Percentiles rank a stretch among this genome's conserved stretches.
These are phyloP conservation scores for Lucinisca nassula DNA, from an alignment of 2,888 invertebrate species.

Conservation along the genomic window DNA sequence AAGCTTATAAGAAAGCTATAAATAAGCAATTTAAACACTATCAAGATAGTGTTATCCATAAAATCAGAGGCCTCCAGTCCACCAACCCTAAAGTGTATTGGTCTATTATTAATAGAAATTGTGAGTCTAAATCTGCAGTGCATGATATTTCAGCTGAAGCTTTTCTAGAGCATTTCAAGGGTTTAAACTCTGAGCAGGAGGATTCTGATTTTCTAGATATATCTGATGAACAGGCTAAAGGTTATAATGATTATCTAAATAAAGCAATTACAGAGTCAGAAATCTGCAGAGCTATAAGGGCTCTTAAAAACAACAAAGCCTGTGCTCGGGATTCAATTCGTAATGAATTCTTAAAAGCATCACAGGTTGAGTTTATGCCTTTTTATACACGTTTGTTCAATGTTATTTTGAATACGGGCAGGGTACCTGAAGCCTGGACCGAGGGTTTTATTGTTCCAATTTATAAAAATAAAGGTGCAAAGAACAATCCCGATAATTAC, in stretches of 20 bases:
- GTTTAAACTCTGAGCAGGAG: background rate
- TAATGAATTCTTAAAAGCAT: background rate
- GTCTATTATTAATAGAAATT: slow-evolving; percentile 8
- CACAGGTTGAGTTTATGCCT: background rate
- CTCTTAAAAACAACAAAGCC: background rate
- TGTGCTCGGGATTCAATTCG: background rate
- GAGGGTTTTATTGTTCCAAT: background rate
- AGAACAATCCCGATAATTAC: background rate
- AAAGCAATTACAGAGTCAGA: background rate
- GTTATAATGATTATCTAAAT: background rate
- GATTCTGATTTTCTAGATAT: background rate
- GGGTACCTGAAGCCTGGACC: background rate
- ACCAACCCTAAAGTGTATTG: background rate
- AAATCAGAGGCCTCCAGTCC: background rate
- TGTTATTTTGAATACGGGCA: background rate
- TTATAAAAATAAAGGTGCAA: background rate
- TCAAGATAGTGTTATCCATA: background rate
- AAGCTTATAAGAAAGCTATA: background rate
- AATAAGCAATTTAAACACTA: background rate
- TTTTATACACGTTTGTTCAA: background rate
- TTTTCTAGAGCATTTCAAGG: background rate
- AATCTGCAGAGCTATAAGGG: background rate
- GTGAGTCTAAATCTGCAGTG: background rate
- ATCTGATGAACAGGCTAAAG: background rate
- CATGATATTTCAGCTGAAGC: background rate